phyloP scores from a whole-genome alignment of 2,888 invertebrate genomes.

The Crossocerus cetratus region DNA sequence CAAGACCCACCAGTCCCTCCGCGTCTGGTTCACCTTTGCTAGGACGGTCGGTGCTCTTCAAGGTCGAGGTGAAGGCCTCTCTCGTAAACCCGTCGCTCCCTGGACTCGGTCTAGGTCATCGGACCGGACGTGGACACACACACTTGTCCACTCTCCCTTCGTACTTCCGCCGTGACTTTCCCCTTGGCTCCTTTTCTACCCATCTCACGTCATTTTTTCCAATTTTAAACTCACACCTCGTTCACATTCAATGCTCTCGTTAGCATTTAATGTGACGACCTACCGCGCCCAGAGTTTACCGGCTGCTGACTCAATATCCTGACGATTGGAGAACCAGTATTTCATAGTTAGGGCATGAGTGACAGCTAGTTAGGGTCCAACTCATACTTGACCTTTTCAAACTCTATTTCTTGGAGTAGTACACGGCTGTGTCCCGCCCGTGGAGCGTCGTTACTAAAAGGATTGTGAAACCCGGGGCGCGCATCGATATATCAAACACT shows the following conservation, averaged over 20 bases:
- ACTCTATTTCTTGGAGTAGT: slow-evolving; percentile 35
- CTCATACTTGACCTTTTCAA: slow-evolving; percentile 46
- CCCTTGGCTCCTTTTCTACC: too few relatives aligned
- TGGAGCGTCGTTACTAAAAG: slow-evolving; percentile 34
- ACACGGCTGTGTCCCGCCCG: slow-evolving; percentile 42
- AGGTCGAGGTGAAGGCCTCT: slow-evolving; percentile 70
- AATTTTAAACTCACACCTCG: neutral
- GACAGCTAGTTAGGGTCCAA: neutral
- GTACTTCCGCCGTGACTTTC: too few relatives aligned
- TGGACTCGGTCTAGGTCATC: slow-evolving; percentile 56
- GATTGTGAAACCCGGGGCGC: slow-evolving; percentile 40
- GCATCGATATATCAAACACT: slow-evolving; percentile 23
- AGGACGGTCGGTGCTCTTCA: slow-evolving; percentile 68
- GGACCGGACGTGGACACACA: slow-evolving; percentile 35
- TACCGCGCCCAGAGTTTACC: too few relatives aligned
- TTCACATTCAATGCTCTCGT: too few relatives aligned
- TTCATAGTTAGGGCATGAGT: too few relatives aligned
- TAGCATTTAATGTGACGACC: too few relatives aligned
- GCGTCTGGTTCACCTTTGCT: slow-evolving; percentile 64
- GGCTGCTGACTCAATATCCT: too few relatives aligned
- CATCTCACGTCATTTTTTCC: neutral
- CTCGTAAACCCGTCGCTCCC: slow-evolving; percentile 55
- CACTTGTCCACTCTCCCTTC: neutral
- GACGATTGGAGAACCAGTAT: too few relatives aligned
- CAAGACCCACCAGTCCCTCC: slow-evolving; percentile 37